phyloP scores from a whole-genome alignment of 1,140 invertebrate genomes.

The Drosophila santomea region DNA sequence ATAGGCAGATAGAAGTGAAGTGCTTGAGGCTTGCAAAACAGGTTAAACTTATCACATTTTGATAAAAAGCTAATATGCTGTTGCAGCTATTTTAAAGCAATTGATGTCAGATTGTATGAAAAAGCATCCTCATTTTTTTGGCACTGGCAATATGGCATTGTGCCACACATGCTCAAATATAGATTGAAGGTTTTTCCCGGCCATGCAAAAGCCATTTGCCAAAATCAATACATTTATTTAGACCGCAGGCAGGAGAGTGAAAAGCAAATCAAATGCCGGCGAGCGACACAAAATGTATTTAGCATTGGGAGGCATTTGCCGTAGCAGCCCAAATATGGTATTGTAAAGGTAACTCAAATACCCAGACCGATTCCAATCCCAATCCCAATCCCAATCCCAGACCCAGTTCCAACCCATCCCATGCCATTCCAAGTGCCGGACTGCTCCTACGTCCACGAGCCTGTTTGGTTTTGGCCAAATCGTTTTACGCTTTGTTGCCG shows the following conservation, averaged over 20 bases:
- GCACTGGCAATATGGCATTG: slow-evolving; percentile 30
- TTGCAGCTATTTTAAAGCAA: not conserved
- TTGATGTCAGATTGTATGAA: not conserved
- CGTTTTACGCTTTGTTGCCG: slow-evolving; percentile 61
- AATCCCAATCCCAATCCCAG: too few species aligned
- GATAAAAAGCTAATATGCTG: not conserved
- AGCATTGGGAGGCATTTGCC: slow-evolving; percentile 38
- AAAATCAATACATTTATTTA: slow-evolving; percentile 82
- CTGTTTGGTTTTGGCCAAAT: slow-evolving; percentile 61
- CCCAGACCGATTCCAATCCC: not conserved
- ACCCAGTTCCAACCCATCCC: not conserved
- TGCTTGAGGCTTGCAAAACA: too few species aligned
- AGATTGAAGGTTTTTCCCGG: slow-evolving; percentile 11
- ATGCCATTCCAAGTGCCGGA: not conserved
- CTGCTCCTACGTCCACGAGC: slow-evolving; percentile 15
- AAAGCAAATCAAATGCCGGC: slow-evolving; percentile 52
- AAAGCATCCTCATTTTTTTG: slow-evolving; percentile 3
- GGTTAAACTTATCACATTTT: too few species aligned
- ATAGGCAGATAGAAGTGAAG: too few species aligned
- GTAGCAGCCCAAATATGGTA: slow-evolving; percentile 43
- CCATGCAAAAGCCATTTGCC: slow-evolving; percentile 71
- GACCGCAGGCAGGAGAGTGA: slow-evolving; percentile 57
- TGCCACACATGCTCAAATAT: slow-evolving; percentile 28
- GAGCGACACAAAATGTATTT: slow-evolving; percentile 64
- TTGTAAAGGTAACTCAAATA: slow-evolving; percentile 54